Conservation (phyloP, 2,113 vertebrate species). For the Equus quagga region DNA sequence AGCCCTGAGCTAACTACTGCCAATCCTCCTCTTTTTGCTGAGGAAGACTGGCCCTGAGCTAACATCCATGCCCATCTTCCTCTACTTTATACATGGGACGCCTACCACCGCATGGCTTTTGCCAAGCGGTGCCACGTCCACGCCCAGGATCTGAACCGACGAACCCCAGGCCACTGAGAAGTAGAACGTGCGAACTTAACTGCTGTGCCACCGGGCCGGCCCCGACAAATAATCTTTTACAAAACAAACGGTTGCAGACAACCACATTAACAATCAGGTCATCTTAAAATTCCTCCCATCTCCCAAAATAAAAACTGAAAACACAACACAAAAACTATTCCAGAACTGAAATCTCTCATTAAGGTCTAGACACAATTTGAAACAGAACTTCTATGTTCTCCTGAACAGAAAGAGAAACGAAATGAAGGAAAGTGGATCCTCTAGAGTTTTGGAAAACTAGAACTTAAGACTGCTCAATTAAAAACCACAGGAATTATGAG, state of each 20-base stretch:
- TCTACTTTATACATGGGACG: too few relatives aligned
- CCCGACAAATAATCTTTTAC: slow-evolving; percentile 10
- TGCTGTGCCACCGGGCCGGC: too few relatives aligned
- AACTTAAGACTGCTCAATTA: neutral
- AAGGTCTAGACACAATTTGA: slow-evolving; percentile 16
- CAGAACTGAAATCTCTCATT: neutral
- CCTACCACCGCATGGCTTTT: too few relatives aligned
- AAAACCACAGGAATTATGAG: neutral
- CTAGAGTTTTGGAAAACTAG: neutral
- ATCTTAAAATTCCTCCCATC: slow-evolving; percentile 52
- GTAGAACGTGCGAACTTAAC: too few relatives aligned
- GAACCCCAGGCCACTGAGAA: too few relatives aligned
- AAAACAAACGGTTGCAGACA: slow-evolving; percentile 35
- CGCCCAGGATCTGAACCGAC: too few relatives aligned
- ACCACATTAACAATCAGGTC: slow-evolving; percentile 25
- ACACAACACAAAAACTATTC: slow-evolving; percentile 34
- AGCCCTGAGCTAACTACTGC: too few relatives aligned
- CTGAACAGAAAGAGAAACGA: neutral
- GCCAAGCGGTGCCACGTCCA: too few relatives aligned
- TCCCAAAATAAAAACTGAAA: slow-evolving; percentile 39
- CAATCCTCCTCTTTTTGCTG: too few relatives aligned
- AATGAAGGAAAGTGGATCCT: neutral
- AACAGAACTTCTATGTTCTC: neutral
- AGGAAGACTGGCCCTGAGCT: too few relatives aligned
- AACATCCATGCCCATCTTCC: too few relatives aligned